Evolutionary conservation across 1,140 invertebrate genomes (phyloP), one percentile per base, ranked within the genome.

Genomic region (Nasonia giraulti): DNA sequence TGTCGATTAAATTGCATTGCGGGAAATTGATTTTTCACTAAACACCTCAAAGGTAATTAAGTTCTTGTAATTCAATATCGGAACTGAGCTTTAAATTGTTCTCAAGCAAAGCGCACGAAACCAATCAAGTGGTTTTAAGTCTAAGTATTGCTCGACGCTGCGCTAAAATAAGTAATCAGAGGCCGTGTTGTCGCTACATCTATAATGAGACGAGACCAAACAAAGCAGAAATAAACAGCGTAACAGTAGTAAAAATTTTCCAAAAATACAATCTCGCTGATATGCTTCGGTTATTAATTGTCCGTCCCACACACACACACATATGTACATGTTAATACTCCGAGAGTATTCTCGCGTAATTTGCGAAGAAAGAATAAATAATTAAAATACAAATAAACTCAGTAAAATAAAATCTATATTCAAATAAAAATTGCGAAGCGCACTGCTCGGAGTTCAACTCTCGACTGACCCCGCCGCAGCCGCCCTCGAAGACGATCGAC

Each of bases 221-320:
- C 55, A n/a, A 62, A n/a, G 55, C 6, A 6, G 5, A 55, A 17
- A 27, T 27, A 55, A 5, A 55, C 50, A 50, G 1, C 0, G 50
- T 5, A 55, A 17, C 50, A 55, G 50, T 55, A 55, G 50, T 17
- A 20, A 20, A 62, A n/a, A n/a, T 62, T 62, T n/a, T 62, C 14
- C 17, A 3, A 3, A 62, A 20, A 62, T n/a, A 62, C 20, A 55
- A 27, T 17, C 2, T 14, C 17, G 12, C 50, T 12, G 47, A 37
- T 37, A 8, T 3, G 47, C 14, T 27, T 69, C 68, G 14, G 73
- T 74, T 6, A 40, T 74, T 74, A 40, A 74, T 44, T 50, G 44
- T 77, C 37, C 73, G 37, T 73, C 55, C 81, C 50, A 40, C 62
- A 33, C 50, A 23, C 84, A 69, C 27, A 27, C 17, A 62, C 55